Evolutionary conservation across 2,797 vertebrate genomes (phyloP).

Genomic region (Trematomus bernacchii): DNA sequence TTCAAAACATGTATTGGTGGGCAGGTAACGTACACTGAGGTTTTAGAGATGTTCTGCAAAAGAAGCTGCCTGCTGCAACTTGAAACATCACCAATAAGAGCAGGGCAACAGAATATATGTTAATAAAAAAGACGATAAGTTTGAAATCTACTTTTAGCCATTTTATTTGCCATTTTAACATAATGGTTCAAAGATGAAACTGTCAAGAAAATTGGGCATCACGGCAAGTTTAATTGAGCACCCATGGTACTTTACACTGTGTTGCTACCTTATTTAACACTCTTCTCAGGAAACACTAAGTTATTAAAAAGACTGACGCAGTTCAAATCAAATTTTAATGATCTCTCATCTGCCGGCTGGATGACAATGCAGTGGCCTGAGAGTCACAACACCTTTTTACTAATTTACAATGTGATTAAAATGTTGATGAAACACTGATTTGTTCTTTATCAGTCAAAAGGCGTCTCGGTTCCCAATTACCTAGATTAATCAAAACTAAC

Average conservation of each 20-base stretch:
- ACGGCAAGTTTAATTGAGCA: background rate
- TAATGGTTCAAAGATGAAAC: background rate
- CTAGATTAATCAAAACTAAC: conserved; percentile 45
- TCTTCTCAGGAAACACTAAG: background rate
- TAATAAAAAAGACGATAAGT: background rate
- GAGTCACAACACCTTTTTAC: background rate
- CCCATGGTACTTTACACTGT: background rate
- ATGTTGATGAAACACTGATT: conserved; percentile 35
- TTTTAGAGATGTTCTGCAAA: background rate
- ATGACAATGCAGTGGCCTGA: background rate
- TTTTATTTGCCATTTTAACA: background rate
- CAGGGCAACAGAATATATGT: background rate
- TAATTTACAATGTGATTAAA: conserved; percentile 44
- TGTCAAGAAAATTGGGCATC: background rate
- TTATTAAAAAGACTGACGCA: conserved; percentile 5
- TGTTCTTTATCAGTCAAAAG: conserved; percentile 24
- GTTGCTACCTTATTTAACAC: conserved; percentile 1
- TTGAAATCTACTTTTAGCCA: background rate
- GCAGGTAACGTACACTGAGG: background rate
- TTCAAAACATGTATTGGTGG: background rate
- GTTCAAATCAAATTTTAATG: conserved; percentile 5
- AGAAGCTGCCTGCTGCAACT: background rate
- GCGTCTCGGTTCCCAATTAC: conserved; percentile 30
- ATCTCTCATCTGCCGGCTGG: background rate
- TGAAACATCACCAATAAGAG: background rate